Conservation (phyloP, 2,113 vertebrate species). For the Pagrus major region DNA sequence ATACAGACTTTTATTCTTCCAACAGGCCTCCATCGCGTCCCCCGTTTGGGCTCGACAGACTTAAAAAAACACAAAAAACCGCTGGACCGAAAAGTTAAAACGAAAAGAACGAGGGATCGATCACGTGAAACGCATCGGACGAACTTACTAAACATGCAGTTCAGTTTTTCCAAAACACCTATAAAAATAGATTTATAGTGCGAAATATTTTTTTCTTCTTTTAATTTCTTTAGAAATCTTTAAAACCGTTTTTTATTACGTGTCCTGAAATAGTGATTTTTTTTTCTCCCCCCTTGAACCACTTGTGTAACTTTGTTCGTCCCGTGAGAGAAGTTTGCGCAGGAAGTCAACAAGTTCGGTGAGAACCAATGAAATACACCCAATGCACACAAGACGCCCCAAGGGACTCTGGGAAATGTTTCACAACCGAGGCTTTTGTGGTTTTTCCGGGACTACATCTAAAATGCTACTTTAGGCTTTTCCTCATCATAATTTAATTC, state of each 20-base stretch:
- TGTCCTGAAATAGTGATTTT: conserved; percentile 83
- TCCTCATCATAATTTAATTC: conserved; percentile 46
- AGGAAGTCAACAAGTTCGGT: conserved; percentile 86
- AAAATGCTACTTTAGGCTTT: conserved; percentile 86
- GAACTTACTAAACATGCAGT: conserved; percentile 86
- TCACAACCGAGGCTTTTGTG: conserved; percentile 91
- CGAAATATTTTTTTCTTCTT: conserved; percentile 86
- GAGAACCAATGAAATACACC: conserved; percentile 99
- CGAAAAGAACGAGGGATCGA: conserved; percentile 69
- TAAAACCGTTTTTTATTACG: conserved; percentile 78
- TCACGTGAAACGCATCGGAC: conserved; percentile 74
- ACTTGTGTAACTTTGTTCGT: conserved; percentile 69
- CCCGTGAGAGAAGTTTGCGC: conserved; percentile 78
- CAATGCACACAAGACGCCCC: conserved; percentile 95
- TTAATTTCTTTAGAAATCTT: conserved; percentile 87
- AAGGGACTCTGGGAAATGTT: conserved; percentile 97
- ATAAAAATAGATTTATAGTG: conserved; percentile 91
- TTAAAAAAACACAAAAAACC: conserved; percentile 73
- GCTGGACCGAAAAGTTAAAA: conserved; percentile 61
- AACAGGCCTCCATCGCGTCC: conserved; percentile 58
- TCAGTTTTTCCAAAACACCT: conserved; percentile 87
- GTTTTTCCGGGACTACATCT: conserved; percentile 86
- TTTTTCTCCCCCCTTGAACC: conserved; percentile 61
- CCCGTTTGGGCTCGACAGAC: conserved; percentile 74
- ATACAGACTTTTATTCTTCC: conserved; percentile 53